phyloP scores from a whole-genome alignment of 2,113 vertebrate genomes.

The Coreoperca whiteheadi region DNA sequence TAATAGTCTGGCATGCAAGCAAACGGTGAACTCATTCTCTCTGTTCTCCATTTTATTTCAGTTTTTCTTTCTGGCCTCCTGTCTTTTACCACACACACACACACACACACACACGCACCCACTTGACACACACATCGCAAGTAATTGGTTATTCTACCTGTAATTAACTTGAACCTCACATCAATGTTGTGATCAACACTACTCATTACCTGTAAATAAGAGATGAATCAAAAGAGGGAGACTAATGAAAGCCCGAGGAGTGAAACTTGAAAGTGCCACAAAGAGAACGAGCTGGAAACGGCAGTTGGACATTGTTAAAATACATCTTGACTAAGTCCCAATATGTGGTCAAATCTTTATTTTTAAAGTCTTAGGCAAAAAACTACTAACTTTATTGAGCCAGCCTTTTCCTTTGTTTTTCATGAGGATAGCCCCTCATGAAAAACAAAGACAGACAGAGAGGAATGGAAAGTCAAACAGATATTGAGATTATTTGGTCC shows the following conservation, averaged over 20 bases:
- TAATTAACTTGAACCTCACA: slow-evolving; percentile 67
- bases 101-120: slow-evolving; percentile 13
- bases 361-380: background rate
- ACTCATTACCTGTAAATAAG: slow-evolving; percentile 64
- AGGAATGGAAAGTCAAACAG: background rate
- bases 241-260: slow-evolving; percentile 32
- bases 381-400: background rate
- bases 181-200: slow-evolving; percentile 68
- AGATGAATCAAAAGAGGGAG: slow-evolving; percentile 18
- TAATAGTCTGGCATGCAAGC: background rate
- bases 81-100: background rate
- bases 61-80: background rate
- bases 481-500: slow-evolving; percentile 30
- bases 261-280: background rate
- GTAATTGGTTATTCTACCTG: slow-evolving; percentile 67
- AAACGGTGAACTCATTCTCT: slow-evolving; percentile 11
- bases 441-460: background rate
- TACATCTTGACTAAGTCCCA: background rate
- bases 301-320: background rate
- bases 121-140: slow-evolving; percentile 40
- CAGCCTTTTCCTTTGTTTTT: background rate
- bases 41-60: background rate
- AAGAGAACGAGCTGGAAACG: slow-evolving; percentile 15
- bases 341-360: background rate
- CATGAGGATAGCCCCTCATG: background rate